Conservation (phyloP, 2,797 vertebrate genomes). For the Hippoglossus hippoglossus region DNA sequence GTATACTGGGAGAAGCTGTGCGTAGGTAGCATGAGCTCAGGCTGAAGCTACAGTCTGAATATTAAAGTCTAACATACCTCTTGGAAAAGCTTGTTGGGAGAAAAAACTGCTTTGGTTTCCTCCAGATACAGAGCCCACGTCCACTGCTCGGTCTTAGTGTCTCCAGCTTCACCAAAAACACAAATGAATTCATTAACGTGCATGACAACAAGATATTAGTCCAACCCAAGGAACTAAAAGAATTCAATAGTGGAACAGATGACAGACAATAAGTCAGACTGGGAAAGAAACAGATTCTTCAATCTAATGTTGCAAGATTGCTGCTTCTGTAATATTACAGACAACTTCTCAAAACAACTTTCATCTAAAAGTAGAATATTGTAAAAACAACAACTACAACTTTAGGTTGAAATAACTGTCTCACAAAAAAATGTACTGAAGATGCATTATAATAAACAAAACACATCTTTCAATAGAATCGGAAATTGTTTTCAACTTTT, state of each 20-base stretch:
- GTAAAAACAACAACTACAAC: too few relatives aligned
- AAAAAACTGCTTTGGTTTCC: constrained; percentile 91
- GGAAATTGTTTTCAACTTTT: not conserved
- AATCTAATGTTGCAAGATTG: not conserved
- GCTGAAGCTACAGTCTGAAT: constrained; percentile 8
- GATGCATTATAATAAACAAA: too few relatives aligned
- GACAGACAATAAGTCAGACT: not conserved
- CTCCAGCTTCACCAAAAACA: constrained; percentile 79
- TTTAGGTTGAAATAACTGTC: too few relatives aligned
- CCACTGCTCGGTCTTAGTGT: constrained; percentile 92
- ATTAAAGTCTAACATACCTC: constrained; percentile 82
- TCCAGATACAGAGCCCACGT: constrained; percentile 93
- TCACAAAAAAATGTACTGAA: too few relatives aligned
- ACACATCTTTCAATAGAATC: not conserved
- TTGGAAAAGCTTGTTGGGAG: constrained; percentile 93
- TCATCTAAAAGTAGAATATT: not conserved
- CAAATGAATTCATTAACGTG: not conserved
- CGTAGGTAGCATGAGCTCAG: not conserved
- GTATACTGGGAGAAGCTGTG: not conserved
- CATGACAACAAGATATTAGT: not conserved
- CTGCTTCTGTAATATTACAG: not conserved
- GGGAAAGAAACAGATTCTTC: not conserved
- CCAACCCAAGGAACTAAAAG: not conserved
- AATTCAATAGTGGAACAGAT: not conserved
- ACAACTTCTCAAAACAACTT: not conserved